phyloP scores from a whole-genome alignment of 2,113 vertebrate species.

The Ancistrus triradiatus region DNA sequence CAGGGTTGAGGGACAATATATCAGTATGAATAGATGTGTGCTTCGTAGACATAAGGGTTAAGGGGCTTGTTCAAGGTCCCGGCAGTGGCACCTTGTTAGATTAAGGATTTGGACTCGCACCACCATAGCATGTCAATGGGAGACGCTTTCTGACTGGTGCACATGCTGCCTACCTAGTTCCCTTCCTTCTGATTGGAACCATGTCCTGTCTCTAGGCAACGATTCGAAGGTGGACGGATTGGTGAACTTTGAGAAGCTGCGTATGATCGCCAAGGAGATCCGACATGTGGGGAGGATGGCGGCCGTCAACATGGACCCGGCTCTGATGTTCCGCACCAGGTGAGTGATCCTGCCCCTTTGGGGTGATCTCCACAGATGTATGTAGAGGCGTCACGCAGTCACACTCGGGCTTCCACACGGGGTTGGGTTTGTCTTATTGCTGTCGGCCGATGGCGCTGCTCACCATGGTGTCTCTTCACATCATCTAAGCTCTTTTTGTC shows the following conservation, averaged over 20 bases:
- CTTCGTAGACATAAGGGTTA: too few relatives aligned
- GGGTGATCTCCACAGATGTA: too few relatives aligned
- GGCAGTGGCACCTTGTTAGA: too few relatives aligned
- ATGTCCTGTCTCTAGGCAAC: constrained; percentile 71
- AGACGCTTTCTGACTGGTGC: too few relatives aligned
- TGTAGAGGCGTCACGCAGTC: neutral
- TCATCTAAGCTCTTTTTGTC: constrained; percentile 85
- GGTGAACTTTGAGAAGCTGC: constrained; percentile 97
- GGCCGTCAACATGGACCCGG: constrained; percentile 96
- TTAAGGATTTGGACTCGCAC: too few relatives aligned
- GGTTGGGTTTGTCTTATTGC: constrained; percentile 36
- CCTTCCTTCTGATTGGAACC: too few relatives aligned
- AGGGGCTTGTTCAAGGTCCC: too few relatives aligned
- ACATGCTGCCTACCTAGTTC: too few relatives aligned
- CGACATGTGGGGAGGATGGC: constrained; percentile 96
- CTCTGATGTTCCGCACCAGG: constrained; percentile 97
- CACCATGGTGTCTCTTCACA: constrained; percentile 79
- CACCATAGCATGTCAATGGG: too few relatives aligned
- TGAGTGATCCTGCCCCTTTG: constrained; percentile 42
- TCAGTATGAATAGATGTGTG: too few relatives aligned
- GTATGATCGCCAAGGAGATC: constrained; percentile 99
- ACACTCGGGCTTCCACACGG: constrained; percentile 3
- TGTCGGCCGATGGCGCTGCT: constrained; percentile 74
- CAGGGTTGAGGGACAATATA: too few relatives aligned
- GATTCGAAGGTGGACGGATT: constrained; percentile 97